Base-by-base conservation (phyloP, 2,888 invertebrate genomes). In the Orchestes rusci region DNA sequence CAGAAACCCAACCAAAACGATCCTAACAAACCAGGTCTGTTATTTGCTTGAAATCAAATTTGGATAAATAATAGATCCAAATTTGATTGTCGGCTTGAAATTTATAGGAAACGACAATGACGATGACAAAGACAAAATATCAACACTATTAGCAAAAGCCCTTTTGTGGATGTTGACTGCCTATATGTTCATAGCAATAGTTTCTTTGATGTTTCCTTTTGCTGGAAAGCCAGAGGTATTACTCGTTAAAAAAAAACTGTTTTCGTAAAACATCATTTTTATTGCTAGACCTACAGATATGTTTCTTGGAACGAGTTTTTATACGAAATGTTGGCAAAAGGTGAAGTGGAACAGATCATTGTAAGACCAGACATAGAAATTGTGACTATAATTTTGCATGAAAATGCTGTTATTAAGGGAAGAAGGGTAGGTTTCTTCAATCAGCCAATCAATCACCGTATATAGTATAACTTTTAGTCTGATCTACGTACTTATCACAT, bases 241-340 rank as follows among this genome's bases (percentile, higher is more conserved):
- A 23, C 10, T 7, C 5, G 10, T 4, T 18, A 12, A 12, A 2
- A 12, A 12, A 2, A 15, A 27, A 27, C 7, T 42, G 7, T 35
- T 36, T 31, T 10, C 4, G 16, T 34, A 17, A 10, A 30, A 31
- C 15, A 18, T 12, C 13, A 31, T 31, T 12, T 50, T 69, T 4
- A n/a, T n/a, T n/a, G n/a, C n/a, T 65, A 79, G 77, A 63, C 77
- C 17, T 72, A 80, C n/a, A 73, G 84, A 19, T 88, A 85, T 64
- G 84, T 93, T 2, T 89, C 92, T 0, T 97, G 96, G 96, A 92
- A 93, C 69, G 95, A 96, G 70, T 97, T 97, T 72, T 80, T 93
- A 0, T 84, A 94, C 67, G 85, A 92, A 50, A 90, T 97, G 88
- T 69, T 97, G 41, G 82, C 88, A 0, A 90, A 88, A 63, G 96